These are phyloP conservation scores for Carlito syrichta DNA, from an alignment of 2,113 vertebrate genomes.

Conservation along the genomic window DNA sequence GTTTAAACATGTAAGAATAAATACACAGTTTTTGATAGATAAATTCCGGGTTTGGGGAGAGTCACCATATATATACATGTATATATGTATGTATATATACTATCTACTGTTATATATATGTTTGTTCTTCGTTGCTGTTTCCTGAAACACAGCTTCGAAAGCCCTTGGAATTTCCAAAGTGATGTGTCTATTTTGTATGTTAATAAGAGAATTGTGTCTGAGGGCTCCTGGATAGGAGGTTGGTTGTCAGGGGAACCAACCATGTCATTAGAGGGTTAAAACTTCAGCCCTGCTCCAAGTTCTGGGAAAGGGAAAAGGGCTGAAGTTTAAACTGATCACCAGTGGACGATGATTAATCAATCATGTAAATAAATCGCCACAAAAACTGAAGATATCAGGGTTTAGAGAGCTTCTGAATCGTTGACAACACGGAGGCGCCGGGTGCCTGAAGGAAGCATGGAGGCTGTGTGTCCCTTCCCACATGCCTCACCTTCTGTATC, in stretches of 20 bases:
- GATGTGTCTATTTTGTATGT: background rate
- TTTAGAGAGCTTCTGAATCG: background rate
- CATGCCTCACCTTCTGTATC: too few relatives aligned
- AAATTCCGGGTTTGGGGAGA: too few relatives aligned
- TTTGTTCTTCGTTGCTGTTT: background rate
- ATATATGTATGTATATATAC: too few relatives aligned
- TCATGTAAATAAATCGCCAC: background rate
- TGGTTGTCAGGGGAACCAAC: background rate
- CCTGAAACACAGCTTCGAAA: background rate
- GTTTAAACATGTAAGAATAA: too few relatives aligned
- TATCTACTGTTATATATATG: too few relatives aligned
- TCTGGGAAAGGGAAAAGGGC: background rate
- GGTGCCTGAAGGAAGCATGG: background rate
- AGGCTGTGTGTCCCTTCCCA: background rate
- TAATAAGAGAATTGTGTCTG: background rate
- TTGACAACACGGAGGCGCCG: background rate
- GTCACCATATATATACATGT: too few relatives aligned
- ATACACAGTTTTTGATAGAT: too few relatives aligned
- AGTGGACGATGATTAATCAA: background rate
- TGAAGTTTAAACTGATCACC: background rate
- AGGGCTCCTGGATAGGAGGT: background rate
- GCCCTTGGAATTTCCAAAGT: background rate
- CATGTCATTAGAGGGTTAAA: background rate
- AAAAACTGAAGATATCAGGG: background rate
- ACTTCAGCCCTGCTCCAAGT: background rate